A percentile compares a stretch with the other conserved stretches of the same genome.
These are phyloP conservation scores for Caenorhabditis wallacei DNA, from an alignment of 2,888 invertebrate species.

Conservation along the genomic window DNA sequence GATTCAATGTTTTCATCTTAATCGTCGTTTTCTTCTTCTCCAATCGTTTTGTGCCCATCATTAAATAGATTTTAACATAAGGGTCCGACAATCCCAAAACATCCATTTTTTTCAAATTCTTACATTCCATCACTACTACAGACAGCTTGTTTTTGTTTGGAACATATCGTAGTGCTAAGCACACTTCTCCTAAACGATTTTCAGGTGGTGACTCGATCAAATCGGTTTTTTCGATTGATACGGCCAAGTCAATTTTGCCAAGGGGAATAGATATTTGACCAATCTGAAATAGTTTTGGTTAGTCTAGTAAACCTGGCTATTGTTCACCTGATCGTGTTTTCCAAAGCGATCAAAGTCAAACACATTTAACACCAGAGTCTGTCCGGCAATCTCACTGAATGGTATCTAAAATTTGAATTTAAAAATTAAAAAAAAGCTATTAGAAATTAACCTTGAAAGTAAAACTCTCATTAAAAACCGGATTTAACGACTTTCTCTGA, in stretches of 20 bases:
- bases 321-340: constrained; percentile 98
- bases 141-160: constrained; percentile 99
- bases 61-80: constrained; percentile 99
- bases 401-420: constrained; percentile 88
- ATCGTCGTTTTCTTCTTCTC: constrained; percentile 99
- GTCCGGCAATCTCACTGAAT: constrained; percentile 98
- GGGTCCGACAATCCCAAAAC: constrained; percentile 98
- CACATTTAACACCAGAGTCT: constrained; percentile 98
- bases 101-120: constrained; percentile 99
- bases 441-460: constrained; percentile 91
- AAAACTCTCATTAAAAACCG: constrained; percentile 98
- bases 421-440: too few species aligned
- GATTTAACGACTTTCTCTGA: constrained; percentile 94
- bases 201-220: constrained; percentile 96
- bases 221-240: constrained; percentile 98
- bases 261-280: constrained; percentile 88
- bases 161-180: constrained; percentile 99
- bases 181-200: constrained; percentile 95
- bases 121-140: constrained; percentile 98
- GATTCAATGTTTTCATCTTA: constrained; percentile 99
- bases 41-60: constrained; percentile 99
- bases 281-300: constrained; percentile 84
- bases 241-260: constrained; percentile 97
- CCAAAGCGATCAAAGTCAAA: constrained; percentile 99
- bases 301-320: not conserved